Percentiles rank a stretch among this genome's conserved stretches.
These are phyloP conservation scores for Etheostoma cragini DNA, from an alignment of 2,113 vertebrate species.

Conservation along the genomic window DNA sequence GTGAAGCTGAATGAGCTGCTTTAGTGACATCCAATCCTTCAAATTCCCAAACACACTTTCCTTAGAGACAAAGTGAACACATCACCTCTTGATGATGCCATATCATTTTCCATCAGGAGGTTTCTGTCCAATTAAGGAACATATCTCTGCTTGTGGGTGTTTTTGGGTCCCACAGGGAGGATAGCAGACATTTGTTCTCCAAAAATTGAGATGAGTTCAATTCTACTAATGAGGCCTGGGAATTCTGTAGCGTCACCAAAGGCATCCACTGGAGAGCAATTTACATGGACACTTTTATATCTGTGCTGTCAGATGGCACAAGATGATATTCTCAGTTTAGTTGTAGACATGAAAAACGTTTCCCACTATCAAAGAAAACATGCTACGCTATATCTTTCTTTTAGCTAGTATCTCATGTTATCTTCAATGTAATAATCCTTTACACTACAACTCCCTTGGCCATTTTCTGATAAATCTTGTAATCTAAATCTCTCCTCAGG, in stretches of 20 bases:
- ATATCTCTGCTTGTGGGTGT: constrained; percentile 24
- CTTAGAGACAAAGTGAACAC: constrained; percentile 11
- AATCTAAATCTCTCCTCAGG: constrained; percentile 7
- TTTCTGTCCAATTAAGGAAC: constrained; percentile 54
- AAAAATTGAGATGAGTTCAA: constrained; percentile 24
- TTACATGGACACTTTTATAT: constrained; percentile 28
- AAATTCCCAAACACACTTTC: not conserved
- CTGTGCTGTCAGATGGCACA: not conserved
- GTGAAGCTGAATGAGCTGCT: constrained; percentile 4
- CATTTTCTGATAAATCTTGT: not conserved
- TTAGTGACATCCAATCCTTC: not conserved
- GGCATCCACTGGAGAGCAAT: constrained; percentile 18
- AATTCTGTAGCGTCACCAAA: constrained; percentile 34
- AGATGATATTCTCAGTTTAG: constrained; percentile 20
- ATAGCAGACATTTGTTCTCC: constrained; percentile 30
- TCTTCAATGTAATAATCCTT: constrained; percentile 20
- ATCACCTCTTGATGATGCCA: constrained; percentile 22
- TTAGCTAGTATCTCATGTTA: not conserved
- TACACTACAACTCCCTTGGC: not conserved
- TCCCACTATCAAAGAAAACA: not conserved
- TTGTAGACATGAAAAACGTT: not conserved
- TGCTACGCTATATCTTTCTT: not conserved
- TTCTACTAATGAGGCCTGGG: constrained; percentile 51
- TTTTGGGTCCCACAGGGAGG: constrained; percentile 6
- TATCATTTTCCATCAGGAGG: constrained; percentile 19